Conservation (phyloP, 2,113 vertebrate genomes). For the human region DNA sequence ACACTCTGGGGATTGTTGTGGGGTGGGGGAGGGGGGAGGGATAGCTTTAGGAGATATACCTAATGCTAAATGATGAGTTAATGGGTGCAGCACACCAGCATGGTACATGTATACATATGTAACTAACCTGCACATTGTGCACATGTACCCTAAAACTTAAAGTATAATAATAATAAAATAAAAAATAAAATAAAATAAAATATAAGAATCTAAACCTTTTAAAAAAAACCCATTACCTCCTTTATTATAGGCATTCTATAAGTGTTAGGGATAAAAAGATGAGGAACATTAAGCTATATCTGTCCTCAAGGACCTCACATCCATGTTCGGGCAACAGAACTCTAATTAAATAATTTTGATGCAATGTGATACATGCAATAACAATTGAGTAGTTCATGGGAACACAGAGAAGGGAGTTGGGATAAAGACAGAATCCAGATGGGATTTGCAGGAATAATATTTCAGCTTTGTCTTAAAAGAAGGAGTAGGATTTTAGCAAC, state of each 20-base stretch:
- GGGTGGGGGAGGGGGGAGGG: no score
- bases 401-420: neutral
- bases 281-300: neutral
- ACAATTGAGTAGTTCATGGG: constrained; percentile 13
- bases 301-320: neutral
- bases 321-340: neutral
- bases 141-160: no score
- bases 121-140: no score
- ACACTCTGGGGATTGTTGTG: no score
- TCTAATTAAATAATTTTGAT: neutral
- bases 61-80: no score
- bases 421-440: neutral
- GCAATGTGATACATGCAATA: neutral
- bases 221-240: neutral
- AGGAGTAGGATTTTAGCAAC: neutral
- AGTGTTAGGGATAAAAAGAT: neutral
- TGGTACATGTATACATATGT: no score
- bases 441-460: neutral
- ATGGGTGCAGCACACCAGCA: no score
- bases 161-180: no score
- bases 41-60: no score
- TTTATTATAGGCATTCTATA: neutral
- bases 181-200: neutral
- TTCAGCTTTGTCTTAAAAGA: neutral
- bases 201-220: neutral